Percentiles rank a stretch among this genome's conserved stretches.
These are phyloP conservation scores for Meteorus colon DNA, from an alignment of 2,888 invertebrate genomes.

Conservation along the genomic window DNA sequence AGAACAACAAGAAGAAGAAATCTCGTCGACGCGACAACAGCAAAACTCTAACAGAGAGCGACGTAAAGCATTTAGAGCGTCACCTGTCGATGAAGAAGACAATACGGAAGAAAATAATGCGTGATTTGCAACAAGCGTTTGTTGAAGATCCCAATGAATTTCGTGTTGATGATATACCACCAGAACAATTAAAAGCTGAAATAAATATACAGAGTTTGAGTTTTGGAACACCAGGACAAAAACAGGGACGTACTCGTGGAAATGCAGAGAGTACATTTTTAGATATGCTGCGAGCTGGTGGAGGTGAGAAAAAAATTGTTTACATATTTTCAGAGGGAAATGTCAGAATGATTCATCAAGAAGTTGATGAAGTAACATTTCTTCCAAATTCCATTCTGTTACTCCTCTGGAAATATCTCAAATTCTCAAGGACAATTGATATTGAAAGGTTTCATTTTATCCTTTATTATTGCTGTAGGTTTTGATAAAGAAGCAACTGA, in stretches of 20 bases:
- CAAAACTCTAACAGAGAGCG: conserved; percentile 79
- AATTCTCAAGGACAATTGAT: neutral
- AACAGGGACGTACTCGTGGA: conserved; percentile 73
- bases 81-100: conserved; percentile 92
- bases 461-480: conserved; percentile 51
- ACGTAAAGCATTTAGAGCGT: conserved; percentile 84
- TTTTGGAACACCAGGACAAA: conserved; percentile 75
- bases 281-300: conserved; percentile 81
- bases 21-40: conserved; percentile 81
- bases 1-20: conserved; percentile 77
- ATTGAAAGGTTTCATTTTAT: neutral
- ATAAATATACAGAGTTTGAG: conserved; percentile 81
- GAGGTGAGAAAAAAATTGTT: conserved; percentile 52
- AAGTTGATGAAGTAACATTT: no score
- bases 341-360: no score
- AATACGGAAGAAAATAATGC: conserved; percentile 88
- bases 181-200: conserved; percentile 81
- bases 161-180: conserved; percentile 81
- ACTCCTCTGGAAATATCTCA: neutral
- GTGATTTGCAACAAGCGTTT: conserved; percentile 85
- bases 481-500: conserved; percentile 64
- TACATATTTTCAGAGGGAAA: neutral
- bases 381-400: no score
- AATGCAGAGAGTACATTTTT: conserved; percentile 78
- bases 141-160: conserved; percentile 84